Evolutionary conservation across 2,797 vertebrate species (phyloP), one percentile per base, ranked within the genome.

Genomic region (Falco concolor): DNA sequence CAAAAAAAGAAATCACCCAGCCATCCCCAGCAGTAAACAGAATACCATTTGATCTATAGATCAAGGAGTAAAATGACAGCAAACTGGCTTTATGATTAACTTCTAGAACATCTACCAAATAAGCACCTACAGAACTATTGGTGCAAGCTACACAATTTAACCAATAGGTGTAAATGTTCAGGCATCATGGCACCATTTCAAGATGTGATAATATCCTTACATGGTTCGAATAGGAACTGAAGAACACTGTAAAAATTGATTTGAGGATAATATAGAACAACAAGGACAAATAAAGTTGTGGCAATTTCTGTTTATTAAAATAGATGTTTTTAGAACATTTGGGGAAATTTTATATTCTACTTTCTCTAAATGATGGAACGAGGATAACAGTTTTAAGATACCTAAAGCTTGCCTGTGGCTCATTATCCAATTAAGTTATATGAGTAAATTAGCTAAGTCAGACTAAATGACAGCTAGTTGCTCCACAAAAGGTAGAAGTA

Each of bases 361-460:
- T 97, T 96, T 95, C 47, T 70, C 53, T 89, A 95, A 97, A 88
- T 67, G 45, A 92, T 52, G 73, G 97, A 97, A 95, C 93, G 21
- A 97, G 72, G 70, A 72, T 90, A 95, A 94, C 38, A 86, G 54
- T 85, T 96, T 90, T 85, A 60, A 60, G 79, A 91, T 87, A 95
- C 42, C 9, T 12, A 88, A 95, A 91, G 53, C 73, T 61, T 91
- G 75, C 69, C 93, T 85, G 69, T 93, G 93, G 68, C 84, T 97
- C 76, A 65, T 97, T 96, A 97, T 89, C 59, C 82, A 96, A 96
- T 97, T 97, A 97, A 96, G 76, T 96, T 64, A 92, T 95, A 94
- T 59, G 38, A 97, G 86, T 93, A 96, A 94, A 97, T 96, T 84
- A 63, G 23, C 49, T 87, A 94, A 96, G 95, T 95, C 88, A 94